Evolutionary conservation across 23 tunicate genomes (phyloP), one percentile per base, ranked within the genome.

Genomic region (Trididemnum clinides): DNA sequence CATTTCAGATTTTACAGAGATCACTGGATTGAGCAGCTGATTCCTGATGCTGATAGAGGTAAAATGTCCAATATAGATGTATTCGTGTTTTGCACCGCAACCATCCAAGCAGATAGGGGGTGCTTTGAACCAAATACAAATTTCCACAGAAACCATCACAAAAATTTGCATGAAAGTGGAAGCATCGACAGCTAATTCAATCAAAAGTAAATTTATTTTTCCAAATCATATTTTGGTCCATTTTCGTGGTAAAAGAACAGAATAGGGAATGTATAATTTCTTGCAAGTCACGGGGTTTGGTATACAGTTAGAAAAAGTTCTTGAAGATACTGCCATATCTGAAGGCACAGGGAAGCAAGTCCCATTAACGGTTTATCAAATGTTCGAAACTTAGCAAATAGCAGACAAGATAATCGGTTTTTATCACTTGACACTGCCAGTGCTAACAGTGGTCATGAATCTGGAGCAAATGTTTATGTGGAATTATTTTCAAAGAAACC

Each of bases 31-130:
- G 31, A 66, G 37, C 37, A 66, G 37, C 37, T 66, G 22, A 66
- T 66, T 30, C 75, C 75, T 29, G 37, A 66, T 66, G 75, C 75
- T 66, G 75, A 66, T 32, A 66, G 75, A 66, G 75, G 37, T 7
- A 66, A 32, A 66, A 15, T 66, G 75, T 66, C 75, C 30, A 66
- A 30, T 15, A 37, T 37, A 66, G 75, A 66, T 32, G 37, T 66
- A 10, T 66, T 66, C 37, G 7, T 15, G 7, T 66, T 66, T 23
- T 66, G 75, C 31, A 37, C 75, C 7, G 75, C 75, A 3, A 66
- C 75, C 18, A 66, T 66, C 31, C 36, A 66, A 66, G 75, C 75
- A 66, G 75, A 37, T 59, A n/a, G 66, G 66, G 20, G 66, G 66
- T 28, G 66, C 20, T 59, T 59, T 66, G 31, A 32, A 66, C 31